Evolutionary conservation across 2,113 vertebrate species (phyloP).

Genomic region (Cyanocitta stelleri): DNA sequence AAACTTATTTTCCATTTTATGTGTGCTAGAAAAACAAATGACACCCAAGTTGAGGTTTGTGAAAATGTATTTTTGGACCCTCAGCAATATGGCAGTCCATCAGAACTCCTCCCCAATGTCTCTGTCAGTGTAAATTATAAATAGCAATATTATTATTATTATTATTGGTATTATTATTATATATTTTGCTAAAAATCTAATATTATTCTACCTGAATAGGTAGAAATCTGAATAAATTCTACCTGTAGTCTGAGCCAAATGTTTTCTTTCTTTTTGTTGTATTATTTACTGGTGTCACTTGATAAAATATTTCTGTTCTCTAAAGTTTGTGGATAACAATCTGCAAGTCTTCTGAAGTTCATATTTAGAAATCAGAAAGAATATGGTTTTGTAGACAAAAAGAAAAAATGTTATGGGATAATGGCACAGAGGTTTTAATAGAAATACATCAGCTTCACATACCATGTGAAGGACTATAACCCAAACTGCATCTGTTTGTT

Average conservation of each 20-base stretch:
- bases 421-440: neutral
- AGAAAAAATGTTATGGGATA: neutral
- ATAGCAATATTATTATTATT: neutral
- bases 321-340: neutral
- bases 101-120: neutral
- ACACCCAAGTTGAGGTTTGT: neutral
- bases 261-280: neutral
- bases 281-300: neutral
- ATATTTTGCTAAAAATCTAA: neutral
- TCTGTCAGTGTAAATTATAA: neutral
- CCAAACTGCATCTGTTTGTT: neutral
- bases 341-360: neutral
- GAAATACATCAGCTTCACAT: neutral
- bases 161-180: neutral
- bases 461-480: neutral
- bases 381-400: neutral
- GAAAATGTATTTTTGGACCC: neutral
- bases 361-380: neutral
- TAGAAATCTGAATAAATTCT: neutral
- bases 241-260: neutral
- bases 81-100: neutral
- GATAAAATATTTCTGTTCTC: neutral
- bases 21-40: neutral
- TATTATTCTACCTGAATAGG: neutral
- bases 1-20: neutral